Conservation (phyloP, 1,140 invertebrate genomes). For the Drosophila asahinai region DNA sequence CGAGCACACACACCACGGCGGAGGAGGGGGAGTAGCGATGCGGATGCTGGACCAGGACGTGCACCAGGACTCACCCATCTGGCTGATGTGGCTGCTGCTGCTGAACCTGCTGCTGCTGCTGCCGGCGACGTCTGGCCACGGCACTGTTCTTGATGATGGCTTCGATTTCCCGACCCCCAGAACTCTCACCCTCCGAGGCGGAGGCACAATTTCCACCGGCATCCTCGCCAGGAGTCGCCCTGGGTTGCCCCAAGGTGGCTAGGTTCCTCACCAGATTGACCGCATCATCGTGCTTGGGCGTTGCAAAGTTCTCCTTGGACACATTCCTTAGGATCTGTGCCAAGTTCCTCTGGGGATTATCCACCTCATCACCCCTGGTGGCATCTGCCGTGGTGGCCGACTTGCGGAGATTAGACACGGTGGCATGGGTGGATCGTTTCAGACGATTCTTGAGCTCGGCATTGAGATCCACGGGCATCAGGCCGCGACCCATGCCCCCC, state of each 20-base stretch:
- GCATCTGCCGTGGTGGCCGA: conserved; percentile 74
- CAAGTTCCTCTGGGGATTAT: conserved; percentile 69
- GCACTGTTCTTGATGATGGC: conserved; percentile 87
- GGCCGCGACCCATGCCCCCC: conserved; percentile 53
- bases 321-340: conserved; percentile 70
- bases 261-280: conserved; percentile 78
- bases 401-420: conserved; percentile 79
- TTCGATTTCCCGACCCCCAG: conserved; percentile 87
- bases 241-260: conserved; percentile 64
- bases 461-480: conserved; percentile 82
- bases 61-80: conserved; percentile 72
- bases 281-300: conserved; percentile 74
- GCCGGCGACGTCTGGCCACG: conserved; percentile 81
- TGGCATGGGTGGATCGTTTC: conserved; percentile 78
- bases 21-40: conserved; percentile 18
- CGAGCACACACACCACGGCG: conserved; percentile 38
- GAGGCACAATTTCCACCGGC: conserved; percentile 61
- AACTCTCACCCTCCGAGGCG: conserved; percentile 86
- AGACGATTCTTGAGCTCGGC: conserved; percentile 82
- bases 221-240: conserved; percentile 23
- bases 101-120: conserved; percentile 58
- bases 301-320: conserved; percentile 65
- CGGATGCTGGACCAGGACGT: conserved; percentile 22
- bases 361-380: conserved; percentile 50
- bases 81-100: conserved; percentile 48